Conservation (phyloP, 2,888 invertebrate genomes). For the Coelopa pilipes region DNA sequence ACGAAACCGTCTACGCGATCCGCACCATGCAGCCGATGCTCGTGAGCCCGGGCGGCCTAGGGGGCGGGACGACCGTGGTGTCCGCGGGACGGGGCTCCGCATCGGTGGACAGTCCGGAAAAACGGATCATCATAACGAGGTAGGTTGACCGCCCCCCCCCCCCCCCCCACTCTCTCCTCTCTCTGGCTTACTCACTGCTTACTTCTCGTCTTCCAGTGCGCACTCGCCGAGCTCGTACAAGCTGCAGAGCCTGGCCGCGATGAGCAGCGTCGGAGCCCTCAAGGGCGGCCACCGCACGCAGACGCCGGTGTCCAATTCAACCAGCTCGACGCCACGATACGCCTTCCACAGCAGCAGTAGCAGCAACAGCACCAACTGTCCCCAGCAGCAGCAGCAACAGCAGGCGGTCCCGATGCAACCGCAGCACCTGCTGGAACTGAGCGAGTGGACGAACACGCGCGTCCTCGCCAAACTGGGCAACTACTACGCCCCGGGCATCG, state of each 20-base stretch:
- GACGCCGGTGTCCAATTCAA: slow-evolving; percentile 48
- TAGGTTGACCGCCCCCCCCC: slow-evolving; percentile 36
- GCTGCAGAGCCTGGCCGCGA: slow-evolving; percentile 54
- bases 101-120: slow-evolving; percentile 54
- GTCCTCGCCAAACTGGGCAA: slow-evolving; percentile 88
- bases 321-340: slow-evolving; percentile 53
- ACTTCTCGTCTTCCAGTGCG: slow-evolving; percentile 32
- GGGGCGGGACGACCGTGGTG: slow-evolving; percentile 50
- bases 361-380: slow-evolving; percentile 19
- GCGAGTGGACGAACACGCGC: slow-evolving; percentile 93
- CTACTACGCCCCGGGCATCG: slow-evolving; percentile 88
- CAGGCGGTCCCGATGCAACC: slow-evolving; percentile 47
- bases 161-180: neutral
- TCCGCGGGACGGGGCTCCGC: slow-evolving; percentile 44
- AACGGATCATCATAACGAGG: slow-evolving; percentile 57
- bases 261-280: slow-evolving; percentile 38
- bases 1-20: slow-evolving; percentile 50
- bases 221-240: slow-evolving; percentile 56
- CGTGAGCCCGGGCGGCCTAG: slow-evolving; percentile 47
- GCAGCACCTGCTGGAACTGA: slow-evolving; percentile 76
- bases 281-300: slow-evolving; percentile 48
- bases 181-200: neutral
- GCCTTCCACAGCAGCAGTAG: slow-evolving; percentile 48
- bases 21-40: slow-evolving; percentile 49
- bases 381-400: slow-evolving; percentile 48